Percentiles rank a stretch among this genome's conserved stretches.
Evolutionary conservation across 2,888 invertebrate species (phyloP).

Genomic region (Lysandra bellargus): DNA sequence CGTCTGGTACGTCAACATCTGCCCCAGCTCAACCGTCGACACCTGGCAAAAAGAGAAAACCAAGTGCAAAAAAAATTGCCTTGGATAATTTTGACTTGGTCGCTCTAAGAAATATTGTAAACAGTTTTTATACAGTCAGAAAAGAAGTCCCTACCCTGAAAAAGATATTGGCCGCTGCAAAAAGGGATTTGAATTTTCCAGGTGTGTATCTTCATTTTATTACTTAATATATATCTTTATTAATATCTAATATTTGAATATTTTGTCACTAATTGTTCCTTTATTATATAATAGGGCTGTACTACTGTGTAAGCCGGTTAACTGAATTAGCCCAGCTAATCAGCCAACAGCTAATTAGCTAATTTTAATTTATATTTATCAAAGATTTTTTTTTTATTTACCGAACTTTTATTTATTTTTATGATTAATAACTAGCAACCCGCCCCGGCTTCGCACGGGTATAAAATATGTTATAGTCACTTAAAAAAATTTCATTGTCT

Average conservation of each 20-base stretch:
- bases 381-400: too few species aligned
- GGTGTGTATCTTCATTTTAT: slow-evolving; percentile 14
- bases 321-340: too few species aligned
- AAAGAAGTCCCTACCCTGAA: neutral
- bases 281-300: too few species aligned
- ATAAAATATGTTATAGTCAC: too few species aligned
- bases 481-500: neutral
- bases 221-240: neutral
- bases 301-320: too few species aligned
- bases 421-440: too few species aligned
- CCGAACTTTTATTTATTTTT: too few species aligned
- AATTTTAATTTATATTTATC: too few species aligned
- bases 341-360: too few species aligned
- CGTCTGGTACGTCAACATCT: neutral
- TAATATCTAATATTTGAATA: too few species aligned
- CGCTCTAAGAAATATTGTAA: neutral
- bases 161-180: slow-evolving; percentile 25
- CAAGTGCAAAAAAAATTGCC: neutral
- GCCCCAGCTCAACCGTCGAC: neutral
- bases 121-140: neutral
- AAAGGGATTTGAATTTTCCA: slow-evolving; percentile 30
- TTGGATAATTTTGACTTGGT: slow-evolving; percentile 5
- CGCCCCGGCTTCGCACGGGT: too few species aligned
- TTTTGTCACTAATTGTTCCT: too few species aligned
- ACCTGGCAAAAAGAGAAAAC: slow-evolving; percentile 10